Evolutionary conservation across 2,113 vertebrate species (phyloP), one percentile per base, ranked within the genome.

Genomic region (Mohoua ochrocephala): DNA sequence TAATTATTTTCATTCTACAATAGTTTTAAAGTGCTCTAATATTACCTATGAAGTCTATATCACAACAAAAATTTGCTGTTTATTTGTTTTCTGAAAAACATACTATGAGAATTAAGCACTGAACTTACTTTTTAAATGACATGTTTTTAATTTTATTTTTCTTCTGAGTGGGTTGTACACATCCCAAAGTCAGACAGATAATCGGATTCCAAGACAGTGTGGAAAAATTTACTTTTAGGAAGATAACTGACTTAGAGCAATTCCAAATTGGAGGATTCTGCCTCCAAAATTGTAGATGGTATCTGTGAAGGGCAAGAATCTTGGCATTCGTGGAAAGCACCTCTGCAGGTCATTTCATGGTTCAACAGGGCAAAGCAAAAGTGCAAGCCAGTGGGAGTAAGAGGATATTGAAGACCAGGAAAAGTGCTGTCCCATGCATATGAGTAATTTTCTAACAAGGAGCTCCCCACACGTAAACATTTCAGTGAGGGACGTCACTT

Each of bases 401-500:
- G 31, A 2, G 0, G 28, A 6, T 65, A 15, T 8, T 78, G 24
- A 84, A 80, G 45, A 59, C 15, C 11, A 33, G 42, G 28, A 68
- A 80, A 61, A 91, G 56, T 33, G 35, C 6, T 42, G 3, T 31
- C 22, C 31, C 4, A 42, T 33, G 24, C 6, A 26, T 23, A 39
- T 4, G 11, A 64, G 26, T 30, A 26, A 87, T 93, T 80, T 91
- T 63, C 27, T 59, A 57, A 37, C 18, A 42, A n/a, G 18, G 31
- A 56, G 27, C 35, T 50, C 22, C 45, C 7, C 19, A 27, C 6
- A 26, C 0, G 2, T 28, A n/a, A 75, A 52, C 16, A 47, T 70
- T 73, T 86, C 35, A 33, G 6, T 30, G 54, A 70, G 10, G 9
- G 30, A 35, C 1, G 2, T 37, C 0, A 1, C 7, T 68, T 69